Percentiles rank a stretch among this genome's conserved stretches.
These are phyloP conservation scores for Anguilla japonica DNA, from an alignment of 2,113 vertebrate species.

Conservation along the genomic window DNA sequence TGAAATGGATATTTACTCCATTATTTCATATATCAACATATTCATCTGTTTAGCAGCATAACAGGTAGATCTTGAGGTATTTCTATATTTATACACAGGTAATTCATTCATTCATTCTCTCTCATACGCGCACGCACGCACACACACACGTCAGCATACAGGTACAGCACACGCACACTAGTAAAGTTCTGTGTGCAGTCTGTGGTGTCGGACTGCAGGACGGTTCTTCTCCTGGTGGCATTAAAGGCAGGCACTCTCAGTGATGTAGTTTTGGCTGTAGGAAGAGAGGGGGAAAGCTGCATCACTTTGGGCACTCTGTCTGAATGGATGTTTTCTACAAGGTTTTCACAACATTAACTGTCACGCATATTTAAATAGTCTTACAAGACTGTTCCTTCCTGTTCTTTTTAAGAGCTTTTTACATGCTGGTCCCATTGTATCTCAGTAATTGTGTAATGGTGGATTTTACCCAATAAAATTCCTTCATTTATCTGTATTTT, in stretches of 20 bases:
- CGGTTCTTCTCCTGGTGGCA: constrained; percentile 65
- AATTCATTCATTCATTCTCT: constrained; percentile 47
- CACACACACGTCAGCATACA: background rate
- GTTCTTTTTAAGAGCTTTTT: too few relatives aligned
- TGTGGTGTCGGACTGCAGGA: constrained; percentile 37
- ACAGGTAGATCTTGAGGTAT: constrained; percentile 77
- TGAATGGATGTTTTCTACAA: background rate
- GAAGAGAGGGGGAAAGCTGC: constrained; percentile 30
- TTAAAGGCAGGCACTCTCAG: constrained; percentile 73
- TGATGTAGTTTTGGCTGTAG: constrained; percentile 78
- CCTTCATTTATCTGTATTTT: too few relatives aligned
- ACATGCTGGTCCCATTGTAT: too few relatives aligned
- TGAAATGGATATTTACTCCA: constrained; percentile 68
- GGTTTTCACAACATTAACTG: background rate
- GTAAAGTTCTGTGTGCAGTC: constrained; percentile 53
- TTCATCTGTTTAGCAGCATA: constrained; percentile 75
- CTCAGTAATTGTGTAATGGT: too few relatives aligned
- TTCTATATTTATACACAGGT: constrained; percentile 68
- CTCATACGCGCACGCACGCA: constrained; percentile 13
- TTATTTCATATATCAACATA: constrained; percentile 64
- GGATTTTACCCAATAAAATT: too few relatives aligned
- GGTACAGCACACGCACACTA: constrained; percentile 18
- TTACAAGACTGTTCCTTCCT: too few relatives aligned
- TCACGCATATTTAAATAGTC: background rate
- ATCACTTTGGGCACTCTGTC: background rate